Base-by-base conservation (phyloP, 2,888 invertebrate genomes). In the Zygothrica quintamaculata region DNA sequence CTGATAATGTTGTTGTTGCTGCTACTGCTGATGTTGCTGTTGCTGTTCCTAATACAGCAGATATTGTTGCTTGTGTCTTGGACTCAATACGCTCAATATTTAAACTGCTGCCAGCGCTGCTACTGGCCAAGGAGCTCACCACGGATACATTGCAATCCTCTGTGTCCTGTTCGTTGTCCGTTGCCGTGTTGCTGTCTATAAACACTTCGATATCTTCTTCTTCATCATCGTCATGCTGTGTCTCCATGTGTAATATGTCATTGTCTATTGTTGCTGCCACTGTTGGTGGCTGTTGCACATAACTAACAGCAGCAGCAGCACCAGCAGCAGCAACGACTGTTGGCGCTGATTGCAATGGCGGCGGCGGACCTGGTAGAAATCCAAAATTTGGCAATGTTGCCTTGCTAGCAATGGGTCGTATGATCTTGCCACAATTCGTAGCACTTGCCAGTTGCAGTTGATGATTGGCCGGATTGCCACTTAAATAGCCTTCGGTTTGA, bases 391-490 rank as follows among this genome's bases (percentile, higher is more conserved):
- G 84, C 59, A 89, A 46, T 1, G 88, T 87, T 2, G 91, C 90
- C 53, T 91, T 92, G 74, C 93, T 93, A 0, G 93, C 91, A 33
- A 93, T 93, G 33, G 93, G 93, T 66, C 93, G 92, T 65, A 93
- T 92, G 34, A 93, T 90, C 84, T 92, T 92, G 51, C 50, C 37
- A n/a, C 25, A 50, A 22, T 11, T 34, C 59, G 33, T 18, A 40
- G 44, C 36, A 43, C 47, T 25, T 44, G 57, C 25, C 52, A 62
- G 44, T 9, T 46, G 67, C 31, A 60, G 40, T 31, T 66, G 68
- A 22, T 73, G 74, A 50, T 50, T 68, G 5, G 40, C 26, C 53
- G 65, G 56, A 55, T 18, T 78, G 18, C 77, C 79, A 51, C 62
- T 71, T 4, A 90, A 59, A 72, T 89, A 91, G 1, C 90, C 90